Percentiles rank a stretch among this genome's conserved stretches.
These are phyloP conservation scores for Ceratina australensis DNA, from an alignment of 1,140 invertebrate species.

Conservation along the genomic window DNA sequence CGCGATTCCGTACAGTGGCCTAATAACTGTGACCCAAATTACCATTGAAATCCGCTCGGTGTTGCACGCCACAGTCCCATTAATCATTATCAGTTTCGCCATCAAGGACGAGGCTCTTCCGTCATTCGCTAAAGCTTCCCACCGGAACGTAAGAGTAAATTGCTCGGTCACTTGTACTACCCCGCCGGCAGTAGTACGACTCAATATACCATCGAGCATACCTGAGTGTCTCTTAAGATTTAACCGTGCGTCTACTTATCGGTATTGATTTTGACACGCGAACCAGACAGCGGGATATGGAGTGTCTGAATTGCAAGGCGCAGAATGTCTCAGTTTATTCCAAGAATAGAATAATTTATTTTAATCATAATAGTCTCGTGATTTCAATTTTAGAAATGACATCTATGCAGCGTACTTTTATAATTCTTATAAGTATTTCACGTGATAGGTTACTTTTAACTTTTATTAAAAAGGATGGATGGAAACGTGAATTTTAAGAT, in stretches of 20 bases:
- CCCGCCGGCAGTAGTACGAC: neutral
- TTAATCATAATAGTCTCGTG: too few species aligned
- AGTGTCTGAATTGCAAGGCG: too few species aligned
- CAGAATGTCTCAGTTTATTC: too few species aligned
- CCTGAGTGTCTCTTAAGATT: conserved; percentile 31
- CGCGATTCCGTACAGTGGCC: too few species aligned
- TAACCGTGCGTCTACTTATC: conserved; percentile 44
- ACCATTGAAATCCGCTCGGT: neutral
- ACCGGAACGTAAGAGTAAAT: neutral
- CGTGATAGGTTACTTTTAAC: too few species aligned
- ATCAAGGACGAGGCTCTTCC: conserved; percentile 10
- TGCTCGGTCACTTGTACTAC: conserved; percentile 22
- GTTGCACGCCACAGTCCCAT: conserved; percentile 2
- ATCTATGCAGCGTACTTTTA: too few species aligned
- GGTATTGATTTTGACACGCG: conserved; percentile 52
- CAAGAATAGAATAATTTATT: too few species aligned
- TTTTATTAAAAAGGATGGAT: too few species aligned
- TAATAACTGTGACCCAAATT: conserved; percentile 12
- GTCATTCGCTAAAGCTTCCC: neutral
- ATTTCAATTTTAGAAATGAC: too few species aligned
- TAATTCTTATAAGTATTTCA: too few species aligned
- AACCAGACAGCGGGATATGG: neutral
- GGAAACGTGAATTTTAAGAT: too few species aligned
- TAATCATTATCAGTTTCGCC: conserved; percentile 15
- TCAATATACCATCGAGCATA: neutral